These are phyloP conservation scores for Drosophila nasuta DNA, from an alignment of 1,140 invertebrate species.

Conservation along the genomic window DNA sequence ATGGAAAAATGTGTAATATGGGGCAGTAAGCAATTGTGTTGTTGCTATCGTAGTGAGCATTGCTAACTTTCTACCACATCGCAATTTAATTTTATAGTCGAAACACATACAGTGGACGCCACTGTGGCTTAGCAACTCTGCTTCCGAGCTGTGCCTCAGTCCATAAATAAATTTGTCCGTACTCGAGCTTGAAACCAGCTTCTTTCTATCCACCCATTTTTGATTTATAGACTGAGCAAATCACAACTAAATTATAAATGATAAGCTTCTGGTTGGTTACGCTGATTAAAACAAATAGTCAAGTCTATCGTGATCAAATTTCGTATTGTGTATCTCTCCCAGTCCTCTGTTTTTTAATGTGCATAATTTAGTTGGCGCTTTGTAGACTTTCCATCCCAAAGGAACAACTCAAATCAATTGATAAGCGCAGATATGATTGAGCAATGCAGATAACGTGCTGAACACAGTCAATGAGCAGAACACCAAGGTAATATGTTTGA, in stretches of 20 bases:
- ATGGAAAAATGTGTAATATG: slow-evolving; percentile 57
- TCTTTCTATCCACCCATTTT: background rate
- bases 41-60: slow-evolving; percentile 58
- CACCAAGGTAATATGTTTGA: slow-evolving; percentile 6
- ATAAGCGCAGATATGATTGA: slow-evolving; percentile 70
- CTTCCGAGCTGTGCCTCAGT: slow-evolving; percentile 3
- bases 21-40: slow-evolving; percentile 77
- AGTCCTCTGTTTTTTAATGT: too few species aligned
- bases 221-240: slow-evolving; percentile 68
- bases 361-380: background rate
- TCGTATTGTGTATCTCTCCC: background rate
- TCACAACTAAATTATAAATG: slow-evolving; percentile 81
- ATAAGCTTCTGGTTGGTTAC: slow-evolving; percentile 71
- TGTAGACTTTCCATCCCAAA: slow-evolving; percentile 13
- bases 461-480: slow-evolving; percentile 16
- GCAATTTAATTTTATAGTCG: slow-evolving; percentile 83
- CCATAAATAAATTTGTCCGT: slow-evolving; percentile 28
- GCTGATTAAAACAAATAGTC: slow-evolving; percentile 73
- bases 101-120: slow-evolving; percentile 75
- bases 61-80: slow-evolving; percentile 81
- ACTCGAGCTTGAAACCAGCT: slow-evolving; percentile 1
- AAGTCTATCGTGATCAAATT: slow-evolving; percentile 8
- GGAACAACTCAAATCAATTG: slow-evolving; percentile 71
- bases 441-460: slow-evolving; percentile 64
- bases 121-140: slow-evolving; percentile 42